Conservation (phyloP, 2,888 invertebrate genomes). For the Mythimna loreyi region DNA sequence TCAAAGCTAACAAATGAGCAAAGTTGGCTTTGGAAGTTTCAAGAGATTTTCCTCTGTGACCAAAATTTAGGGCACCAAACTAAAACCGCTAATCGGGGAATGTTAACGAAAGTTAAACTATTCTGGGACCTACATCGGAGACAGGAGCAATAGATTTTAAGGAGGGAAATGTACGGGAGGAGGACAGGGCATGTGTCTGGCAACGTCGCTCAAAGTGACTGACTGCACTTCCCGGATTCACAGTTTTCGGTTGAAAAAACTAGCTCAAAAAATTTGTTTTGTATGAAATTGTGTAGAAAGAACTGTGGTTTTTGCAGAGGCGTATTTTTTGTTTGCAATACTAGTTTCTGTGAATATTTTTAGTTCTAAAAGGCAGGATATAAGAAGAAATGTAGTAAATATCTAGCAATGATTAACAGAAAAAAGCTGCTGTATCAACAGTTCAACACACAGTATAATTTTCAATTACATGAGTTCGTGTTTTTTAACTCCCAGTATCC, state of each 20-base stretch:
- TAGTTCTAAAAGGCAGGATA: background rate
- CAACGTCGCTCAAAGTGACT: constrained; percentile 52
- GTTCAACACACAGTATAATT: background rate
- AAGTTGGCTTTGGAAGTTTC: constrained; percentile 53
- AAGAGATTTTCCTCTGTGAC: constrained; percentile 57
- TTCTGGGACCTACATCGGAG: constrained; percentile 43
- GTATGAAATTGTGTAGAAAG: constrained; percentile 28
- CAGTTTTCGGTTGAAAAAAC: constrained; percentile 51
- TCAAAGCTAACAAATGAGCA: constrained; percentile 54
- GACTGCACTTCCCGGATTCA: constrained; percentile 50
- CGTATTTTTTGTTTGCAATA: background rate
- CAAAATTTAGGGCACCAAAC: constrained; percentile 55
- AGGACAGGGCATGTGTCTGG: constrained; percentile 37
- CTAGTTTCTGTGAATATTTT: background rate
- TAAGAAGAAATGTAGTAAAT: too few relatives aligned
- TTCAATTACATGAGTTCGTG: background rate
- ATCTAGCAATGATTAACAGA: background rate
- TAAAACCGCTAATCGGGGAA: constrained; percentile 61
- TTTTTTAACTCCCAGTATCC: background rate
- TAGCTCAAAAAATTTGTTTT: constrained; percentile 36
- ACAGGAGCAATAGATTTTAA: constrained; percentile 49
- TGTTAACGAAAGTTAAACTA: constrained; percentile 59
- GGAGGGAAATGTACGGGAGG: constrained; percentile 36
- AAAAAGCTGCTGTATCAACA: background rate
- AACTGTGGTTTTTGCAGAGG: constrained; percentile 7